Evolutionary conservation across 2,113 vertebrate genomes (phyloP), one percentile per base, ranked within the genome.

Genomic region (Cacatua alba): DNA sequence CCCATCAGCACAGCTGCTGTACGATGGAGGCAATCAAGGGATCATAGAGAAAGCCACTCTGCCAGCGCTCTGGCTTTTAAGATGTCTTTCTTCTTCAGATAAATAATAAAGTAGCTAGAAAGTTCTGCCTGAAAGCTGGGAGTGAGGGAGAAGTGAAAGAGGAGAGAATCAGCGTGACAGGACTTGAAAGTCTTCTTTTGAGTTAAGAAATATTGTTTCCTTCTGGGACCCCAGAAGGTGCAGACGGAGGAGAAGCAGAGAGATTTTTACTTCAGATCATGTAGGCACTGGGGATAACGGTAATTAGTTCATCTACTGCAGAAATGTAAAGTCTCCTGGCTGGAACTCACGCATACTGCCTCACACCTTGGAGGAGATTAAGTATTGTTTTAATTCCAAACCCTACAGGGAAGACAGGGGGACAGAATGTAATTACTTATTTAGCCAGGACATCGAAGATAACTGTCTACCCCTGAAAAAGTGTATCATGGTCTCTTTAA

Each of bases 321-420:
- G 82, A 93, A 94, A 79, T 62, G 19, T 81, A 68, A 96, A 93
- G 33, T 93, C 76, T 88, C 26, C 62, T 75, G 74, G 26, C 82
- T 95, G 77, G 80, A 86, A 44, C 52, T 88, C 28, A 37, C 49
- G 57, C 57, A 88, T 17, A 81, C 55, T 62, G 72, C 76, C 35
- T 86, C 55, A 81, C 64, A 62, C 59, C 65, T 83, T 92, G 81
- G 88, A 75, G 62, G 60, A 90, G 80, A 92, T 93, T 86, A 93
- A 90, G 79, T 55, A 49, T 83, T 93, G 69, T 95, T 94, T 96
- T 92, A 95, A 95, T 95, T 86, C 2, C 16, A 72, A 93, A 62
- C 15, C 55, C 82, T 68, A 52, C 68, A 65, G 76, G 62, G 76
- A 88, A 90, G 82, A 41, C 88, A 92, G 71, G 82, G 83, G 82